Percentiles rank a stretch among this genome's conserved stretches.
phyloP scores from a whole-genome alignment of 2,797 vertebrate genomes.

The Paratrypauchen microcephalus region DNA sequence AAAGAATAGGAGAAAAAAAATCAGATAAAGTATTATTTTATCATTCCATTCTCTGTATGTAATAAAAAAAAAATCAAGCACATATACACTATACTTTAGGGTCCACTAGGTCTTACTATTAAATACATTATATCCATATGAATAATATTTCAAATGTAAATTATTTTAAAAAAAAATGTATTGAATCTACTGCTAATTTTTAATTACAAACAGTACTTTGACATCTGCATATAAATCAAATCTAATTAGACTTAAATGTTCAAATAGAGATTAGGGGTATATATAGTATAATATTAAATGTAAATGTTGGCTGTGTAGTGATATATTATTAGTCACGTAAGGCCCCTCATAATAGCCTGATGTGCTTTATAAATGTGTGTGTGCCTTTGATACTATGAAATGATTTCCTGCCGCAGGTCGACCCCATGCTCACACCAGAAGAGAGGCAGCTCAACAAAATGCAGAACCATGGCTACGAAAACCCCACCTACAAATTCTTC shows the following conservation, averaged over 20 bases:
- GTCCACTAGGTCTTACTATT: neutral
- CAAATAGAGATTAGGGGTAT: neutral
- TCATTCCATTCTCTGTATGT: no score
- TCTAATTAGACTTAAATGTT: neutral
- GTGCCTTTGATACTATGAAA: neutral
- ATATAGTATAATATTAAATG: neutral
- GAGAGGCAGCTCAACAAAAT: constrained; percentile 93
- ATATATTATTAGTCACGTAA: neutral
- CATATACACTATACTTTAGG: neutral
- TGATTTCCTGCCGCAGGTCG: constrained; percentile 78
- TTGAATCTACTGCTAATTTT: neutral
- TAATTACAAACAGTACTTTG: no score
- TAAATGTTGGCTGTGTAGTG: neutral
- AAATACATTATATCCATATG: neutral
- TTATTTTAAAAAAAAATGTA: neutral
- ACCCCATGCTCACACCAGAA: constrained; percentile 96
- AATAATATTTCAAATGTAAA: neutral
- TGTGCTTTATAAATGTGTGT: constrained; percentile 9
- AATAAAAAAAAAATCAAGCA: no score
- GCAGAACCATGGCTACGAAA: constrained; percentile 96
- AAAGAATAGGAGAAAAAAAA: no score
- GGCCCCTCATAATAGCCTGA: neutral
- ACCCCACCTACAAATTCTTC: constrained; percentile 99
- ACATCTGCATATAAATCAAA: neutral
- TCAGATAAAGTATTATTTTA: no score